phyloP scores from a whole-genome alignment of 2,797 vertebrate species.

The Cichlasoma orientale region DNA sequence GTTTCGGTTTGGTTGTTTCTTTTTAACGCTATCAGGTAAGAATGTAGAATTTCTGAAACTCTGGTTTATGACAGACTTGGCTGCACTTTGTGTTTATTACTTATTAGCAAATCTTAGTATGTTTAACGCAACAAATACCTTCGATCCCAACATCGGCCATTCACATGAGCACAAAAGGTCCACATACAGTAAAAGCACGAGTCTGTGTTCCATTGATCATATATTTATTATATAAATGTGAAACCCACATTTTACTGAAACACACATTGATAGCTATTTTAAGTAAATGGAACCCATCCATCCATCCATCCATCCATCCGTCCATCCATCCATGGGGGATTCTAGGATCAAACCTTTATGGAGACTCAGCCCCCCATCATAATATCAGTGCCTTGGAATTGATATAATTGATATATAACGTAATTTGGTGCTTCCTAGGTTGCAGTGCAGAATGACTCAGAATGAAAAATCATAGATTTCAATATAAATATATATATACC shows the following conservation, averaged over 20 bases:
- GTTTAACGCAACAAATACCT: background rate
- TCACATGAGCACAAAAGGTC: background rate
- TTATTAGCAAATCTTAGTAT: background rate
- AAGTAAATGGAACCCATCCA: too few species aligned
- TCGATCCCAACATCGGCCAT: background rate
- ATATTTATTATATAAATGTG: background rate
- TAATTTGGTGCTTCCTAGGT: too few species aligned
- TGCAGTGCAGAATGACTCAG: too few species aligned
- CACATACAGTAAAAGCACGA: background rate
- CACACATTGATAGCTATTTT: too few species aligned
- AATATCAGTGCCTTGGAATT: too few species aligned
- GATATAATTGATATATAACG: too few species aligned
- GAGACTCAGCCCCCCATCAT: too few species aligned
- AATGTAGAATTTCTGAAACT: background rate
- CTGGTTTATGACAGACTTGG: background rate
- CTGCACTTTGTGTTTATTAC: background rate
- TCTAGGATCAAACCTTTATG: too few species aligned
- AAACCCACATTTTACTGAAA: background rate
- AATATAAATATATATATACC: too few species aligned
- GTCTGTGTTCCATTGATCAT: background rate
- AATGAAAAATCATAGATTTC: too few species aligned
- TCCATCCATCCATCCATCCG: too few species aligned
- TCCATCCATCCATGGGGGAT: too few species aligned
- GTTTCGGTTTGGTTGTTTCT: background rate
- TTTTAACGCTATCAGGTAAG: background rate